Conservation (phyloP, 2,113 vertebrate species). For the zebrafish (Danio rerio) region DNA sequence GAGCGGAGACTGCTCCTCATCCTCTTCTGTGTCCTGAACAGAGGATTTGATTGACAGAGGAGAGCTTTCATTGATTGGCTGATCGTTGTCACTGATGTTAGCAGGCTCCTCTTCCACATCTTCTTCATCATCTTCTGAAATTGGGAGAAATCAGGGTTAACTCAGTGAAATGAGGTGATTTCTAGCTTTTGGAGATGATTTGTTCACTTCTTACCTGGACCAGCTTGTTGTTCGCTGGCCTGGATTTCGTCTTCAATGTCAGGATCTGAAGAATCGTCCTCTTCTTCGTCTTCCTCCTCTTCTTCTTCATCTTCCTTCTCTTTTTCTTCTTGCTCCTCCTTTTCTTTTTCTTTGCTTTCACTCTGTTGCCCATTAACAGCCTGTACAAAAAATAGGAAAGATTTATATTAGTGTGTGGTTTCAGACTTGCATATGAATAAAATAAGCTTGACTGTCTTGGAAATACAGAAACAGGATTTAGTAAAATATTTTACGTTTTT, state of each 20-base stretch:
- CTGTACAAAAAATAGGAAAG: neutral
- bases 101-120: conserved; percentile 49
- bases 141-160: no score
- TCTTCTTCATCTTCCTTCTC: conserved; percentile 55
- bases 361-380: conserved; percentile 26
- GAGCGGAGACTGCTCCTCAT: conserved; percentile 36
- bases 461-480: no score
- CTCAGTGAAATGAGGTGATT: no score
- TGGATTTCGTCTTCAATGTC: conserved; percentile 84
- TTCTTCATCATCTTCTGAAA: conserved; percentile 56
- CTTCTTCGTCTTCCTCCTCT: conserved; percentile 76
- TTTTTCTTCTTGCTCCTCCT: conserved; percentile 57
- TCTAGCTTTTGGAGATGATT: neutral
- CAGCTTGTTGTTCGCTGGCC: conserved; percentile 71
- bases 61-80: conserved; percentile 35
- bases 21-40: conserved; percentile 39
- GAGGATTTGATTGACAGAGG: conserved; percentile 37
- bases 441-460: no score
- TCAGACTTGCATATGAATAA: no score
- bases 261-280: conserved; percentile 80
- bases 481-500: no score
- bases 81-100: conserved; percentile 39
- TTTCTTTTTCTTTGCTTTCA: conserved; percentile 54
- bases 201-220: conserved; percentile 65
- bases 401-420: neutral